Conservation (phyloP, 2,888 invertebrate genomes). For the Tanypteryx hageni region DNA sequence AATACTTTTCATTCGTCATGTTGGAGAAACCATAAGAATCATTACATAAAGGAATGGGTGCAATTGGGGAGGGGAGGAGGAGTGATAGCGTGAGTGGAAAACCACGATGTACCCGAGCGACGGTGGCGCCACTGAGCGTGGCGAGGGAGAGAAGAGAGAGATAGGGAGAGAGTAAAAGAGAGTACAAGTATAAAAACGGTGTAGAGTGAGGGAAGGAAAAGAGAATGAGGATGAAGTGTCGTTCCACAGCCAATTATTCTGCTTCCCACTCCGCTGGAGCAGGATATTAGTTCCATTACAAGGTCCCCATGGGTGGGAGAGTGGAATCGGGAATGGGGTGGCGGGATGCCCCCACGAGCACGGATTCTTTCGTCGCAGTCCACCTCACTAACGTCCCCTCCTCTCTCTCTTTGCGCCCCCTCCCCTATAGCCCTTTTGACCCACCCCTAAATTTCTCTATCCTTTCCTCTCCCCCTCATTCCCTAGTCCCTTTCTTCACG, state of each 20-base stretch:
- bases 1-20: background rate
- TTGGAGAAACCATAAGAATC: constrained; percentile 15
- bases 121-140: background rate
- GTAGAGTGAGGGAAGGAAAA: background rate
- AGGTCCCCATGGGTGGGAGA: constrained; percentile 11
- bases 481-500: too few relatives aligned
- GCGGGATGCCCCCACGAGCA: background rate
- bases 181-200: constrained; percentile 21
- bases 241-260: constrained; percentile 52
- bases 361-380: constrained; percentile 11
- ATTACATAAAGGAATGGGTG: background rate
- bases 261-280: constrained; percentile 55
- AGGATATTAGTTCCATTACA: constrained; percentile 54
- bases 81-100: background rate
- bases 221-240: constrained; percentile 3
- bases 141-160: background rate
- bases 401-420: background rate
- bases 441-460: background rate
- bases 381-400: background rate
- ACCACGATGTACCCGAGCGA: background rate
- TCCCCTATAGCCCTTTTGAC: background rate
- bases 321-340: background rate
- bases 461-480: too few relatives aligned
- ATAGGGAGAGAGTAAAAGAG: too few relatives aligned
- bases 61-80: background rate